Base-by-base conservation (phyloP, 1,140 invertebrate genomes). In the Caenorhabditis inopinata region DNA sequence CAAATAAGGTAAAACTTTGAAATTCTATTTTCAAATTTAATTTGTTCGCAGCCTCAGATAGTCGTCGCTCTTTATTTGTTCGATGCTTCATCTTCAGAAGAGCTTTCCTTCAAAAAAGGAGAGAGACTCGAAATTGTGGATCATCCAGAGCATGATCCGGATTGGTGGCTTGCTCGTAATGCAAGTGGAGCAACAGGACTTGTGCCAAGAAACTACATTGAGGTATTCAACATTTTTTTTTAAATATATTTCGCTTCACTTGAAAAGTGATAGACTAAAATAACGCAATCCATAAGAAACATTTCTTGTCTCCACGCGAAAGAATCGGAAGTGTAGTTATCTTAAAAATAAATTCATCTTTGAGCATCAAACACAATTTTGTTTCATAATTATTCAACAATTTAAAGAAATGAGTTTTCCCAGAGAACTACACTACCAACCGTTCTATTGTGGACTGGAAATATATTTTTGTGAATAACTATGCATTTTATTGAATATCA, bases 111-210 rank as follows among this genome's bases (percentile, higher is more conserved):
- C 89, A 94, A 96, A 86, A 98, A 98, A 89, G 78, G 94, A 51
- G 95, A 97, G 90, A 92, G 94, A 49, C 90, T 98, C 78, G 95
- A 97, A 90, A 96, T 98, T 84, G 90, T 99, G 47, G 95, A 97
- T 90, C 92, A 96, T 88, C 96, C 96, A 4, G 92, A 93, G 11
- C 94, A 95, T 76, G 97, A 99, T 91, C 96, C 97, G 0, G 96
- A 99, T 90, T 99, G 96, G 96, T 97, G 95, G 91, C 93, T 94
- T 88, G 96, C 96, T 47, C 91, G 96, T 77, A 98, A 98, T 90
- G 81, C 81, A n/a, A 93, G 93, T 88, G 96, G 96, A 12, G 93
- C 91, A 75, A 92, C 95, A 79, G 96, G 96, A 68, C 92, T 98
- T 80, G 95, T 98, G 84, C 96, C 96, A 46, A 92, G 95, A 80